These are phyloP conservation scores for Eretmocerus hayati DNA, from an alignment of 2,888 invertebrate genomes.

Conservation along the genomic window DNA sequence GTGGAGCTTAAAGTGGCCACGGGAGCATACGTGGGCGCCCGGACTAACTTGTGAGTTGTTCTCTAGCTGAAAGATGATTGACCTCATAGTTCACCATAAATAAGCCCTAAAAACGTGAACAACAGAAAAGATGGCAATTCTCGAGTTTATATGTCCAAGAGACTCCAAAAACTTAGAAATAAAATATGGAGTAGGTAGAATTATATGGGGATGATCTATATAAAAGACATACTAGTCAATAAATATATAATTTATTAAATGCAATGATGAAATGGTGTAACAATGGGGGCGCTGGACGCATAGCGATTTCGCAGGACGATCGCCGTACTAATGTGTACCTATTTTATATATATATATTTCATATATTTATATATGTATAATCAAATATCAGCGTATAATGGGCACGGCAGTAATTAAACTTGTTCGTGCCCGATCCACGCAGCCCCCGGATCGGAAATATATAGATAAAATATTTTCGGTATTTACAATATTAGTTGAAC, in stretches of 20 bases:
- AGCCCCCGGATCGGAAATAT: slow-evolving; percentile 44
- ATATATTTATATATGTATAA: slow-evolving; percentile 12
- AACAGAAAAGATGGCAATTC: not conserved
- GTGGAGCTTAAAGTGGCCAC: too few species aligned
- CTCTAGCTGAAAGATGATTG: too few species aligned
- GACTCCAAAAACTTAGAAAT: not conserved
- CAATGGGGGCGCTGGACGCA: slow-evolving; percentile 37
- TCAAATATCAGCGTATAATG: slow-evolving; percentile 22
- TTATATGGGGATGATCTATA: too few species aligned
- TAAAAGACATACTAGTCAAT: slow-evolving; percentile 37
- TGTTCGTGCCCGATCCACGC: slow-evolving; percentile 25
- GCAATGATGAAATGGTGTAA: slow-evolving; percentile 48
- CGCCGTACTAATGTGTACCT: slow-evolving; percentile 20
- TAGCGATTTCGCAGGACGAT: slow-evolving; percentile 26
- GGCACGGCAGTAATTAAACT: slow-evolving; percentile 30
- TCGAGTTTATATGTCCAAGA: not conserved
- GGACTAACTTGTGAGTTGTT: too few species aligned
- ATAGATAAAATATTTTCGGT: slow-evolving; percentile 48
- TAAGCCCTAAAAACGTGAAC: not conserved
- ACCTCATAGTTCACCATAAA: not conserved
- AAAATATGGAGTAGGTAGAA: too few species aligned
- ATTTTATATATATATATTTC: slow-evolving; percentile 3
- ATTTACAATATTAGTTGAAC: slow-evolving; percentile 47
- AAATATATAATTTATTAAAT: slow-evolving; percentile 49
- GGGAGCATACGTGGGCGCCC: too few species aligned